Evolutionary conservation across 2,888 invertebrate genomes (phyloP), one percentile per base, ranked within the genome.

Genomic region (Lampropteryx suffumata): DNA sequence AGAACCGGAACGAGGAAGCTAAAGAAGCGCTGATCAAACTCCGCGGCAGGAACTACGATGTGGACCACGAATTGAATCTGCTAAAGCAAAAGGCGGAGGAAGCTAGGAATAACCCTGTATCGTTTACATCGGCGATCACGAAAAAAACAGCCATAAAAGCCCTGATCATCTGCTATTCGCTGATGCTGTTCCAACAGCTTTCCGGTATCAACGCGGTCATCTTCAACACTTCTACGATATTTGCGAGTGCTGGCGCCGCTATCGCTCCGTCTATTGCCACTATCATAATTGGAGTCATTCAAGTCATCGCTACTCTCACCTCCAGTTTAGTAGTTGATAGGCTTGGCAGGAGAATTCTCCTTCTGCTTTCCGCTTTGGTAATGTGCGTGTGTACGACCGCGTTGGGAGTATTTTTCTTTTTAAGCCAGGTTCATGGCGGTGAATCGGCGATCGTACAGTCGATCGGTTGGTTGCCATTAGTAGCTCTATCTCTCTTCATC

Each of bases 161-260:
- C 0, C 80, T 95, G 2, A 50, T 93, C 9, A 95, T 96, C 50
- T 94, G 94, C 58, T 93, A 95, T 71, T 93, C 94, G 2, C 90
- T 98, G 5, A 97, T 98, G 97, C 86, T 97, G 66, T 96, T 97
- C 84, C 98, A 98, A 74, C 98, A 98, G 76, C 87, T 97, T 47
- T 94, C 95, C 53, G 96, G 96, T 29, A 93, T 96, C 41, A 97
- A 97, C 67, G 95, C 95, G 0, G 94, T 97, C 4, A 94, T 97
- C 58, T 95, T 97, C 79, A 96, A 96, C 69, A 92, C 94, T 0
- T 92, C 92, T 0, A 77, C 90, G 1, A 98, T 98, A 53, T 97
- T 98, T 78, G 68, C 81, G 41, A 91, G 90, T 27, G 93, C 95
- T 8, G 93, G 92, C 3, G 91, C 92, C 1, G 57, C 81, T 0